These are phyloP conservation scores for Picathartes gymnocephalus DNA, from an alignment of 2,113 vertebrate genomes.

Conservation along the genomic window DNA sequence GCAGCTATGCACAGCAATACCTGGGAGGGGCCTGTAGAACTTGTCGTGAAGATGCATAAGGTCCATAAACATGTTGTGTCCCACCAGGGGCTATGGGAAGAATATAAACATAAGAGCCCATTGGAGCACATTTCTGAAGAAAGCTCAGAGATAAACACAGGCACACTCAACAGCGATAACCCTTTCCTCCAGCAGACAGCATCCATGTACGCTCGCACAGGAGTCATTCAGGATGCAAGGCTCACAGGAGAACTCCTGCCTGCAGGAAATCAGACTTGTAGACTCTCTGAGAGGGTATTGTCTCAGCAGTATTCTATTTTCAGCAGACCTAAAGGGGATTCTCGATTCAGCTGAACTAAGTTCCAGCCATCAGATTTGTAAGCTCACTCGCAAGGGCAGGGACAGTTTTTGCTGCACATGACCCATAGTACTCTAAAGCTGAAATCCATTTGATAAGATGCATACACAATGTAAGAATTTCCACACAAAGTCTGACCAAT, in stretches of 20 bases:
- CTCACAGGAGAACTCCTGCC: background rate
- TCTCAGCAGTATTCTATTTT: background rate
- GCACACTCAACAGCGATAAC: background rate
- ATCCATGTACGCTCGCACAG: background rate
- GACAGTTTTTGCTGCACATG: background rate
- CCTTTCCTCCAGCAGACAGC: background rate
- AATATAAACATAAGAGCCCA: background rate
- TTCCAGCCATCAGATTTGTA: background rate
- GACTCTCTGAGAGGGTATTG: background rate
- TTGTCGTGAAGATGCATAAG: conserved; percentile 76
- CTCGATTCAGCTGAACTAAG: background rate
- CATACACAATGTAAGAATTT: background rate
- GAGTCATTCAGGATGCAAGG: background rate
- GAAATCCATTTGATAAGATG: background rate
- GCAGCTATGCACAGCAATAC: background rate
- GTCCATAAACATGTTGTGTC: conserved; percentile 78
- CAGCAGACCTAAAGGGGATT: background rate
- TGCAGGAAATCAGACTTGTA: background rate
- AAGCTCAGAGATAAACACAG: background rate
- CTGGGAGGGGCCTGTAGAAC: conserved; percentile 77
- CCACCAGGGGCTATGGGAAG: conserved; percentile 68
- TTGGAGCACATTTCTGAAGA: background rate
- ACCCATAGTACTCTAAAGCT: background rate
- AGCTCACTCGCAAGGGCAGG: background rate
- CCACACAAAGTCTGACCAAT: background rate